Conservation (phyloP, 2,888 invertebrate species). For the Mellilla xanthometata region DNA sequence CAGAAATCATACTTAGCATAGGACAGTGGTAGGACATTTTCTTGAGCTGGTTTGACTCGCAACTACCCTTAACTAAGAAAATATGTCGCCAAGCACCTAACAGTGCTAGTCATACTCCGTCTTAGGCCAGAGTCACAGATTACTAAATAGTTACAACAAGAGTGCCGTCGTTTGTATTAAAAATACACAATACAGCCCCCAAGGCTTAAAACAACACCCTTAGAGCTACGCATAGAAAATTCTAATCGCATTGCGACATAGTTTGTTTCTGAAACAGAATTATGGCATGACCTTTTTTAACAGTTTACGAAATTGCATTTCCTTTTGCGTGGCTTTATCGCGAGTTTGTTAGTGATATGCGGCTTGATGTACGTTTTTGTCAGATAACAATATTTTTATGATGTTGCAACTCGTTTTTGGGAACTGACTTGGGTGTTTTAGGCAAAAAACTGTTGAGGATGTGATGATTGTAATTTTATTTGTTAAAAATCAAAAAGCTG, state of each 20-base stretch:
- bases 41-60: too few species aligned
- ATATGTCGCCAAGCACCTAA: too few species aligned
- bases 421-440: not conserved
- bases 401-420: not conserved
- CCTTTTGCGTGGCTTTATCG: constrained; percentile 5
- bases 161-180: too few species aligned
- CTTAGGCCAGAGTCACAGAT: too few species aligned
- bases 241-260: constrained; percentile 4
- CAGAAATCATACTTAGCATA: too few species aligned
- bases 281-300: constrained; percentile 6
- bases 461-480: too few species aligned
- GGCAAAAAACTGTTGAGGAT: too few species aligned
- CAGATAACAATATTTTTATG: constrained; percentile 6
- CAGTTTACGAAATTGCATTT: constrained; percentile 8
- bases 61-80: too few species aligned
- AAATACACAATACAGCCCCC: not conserved
- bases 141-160: too few species aligned
- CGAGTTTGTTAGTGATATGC: constrained; percentile 1
- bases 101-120: too few species aligned
- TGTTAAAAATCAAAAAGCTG: too few species aligned
- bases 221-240: not conserved
- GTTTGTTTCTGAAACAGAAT: constrained; percentile 8
- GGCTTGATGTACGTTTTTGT: not conserved
- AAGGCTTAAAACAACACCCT: not conserved
- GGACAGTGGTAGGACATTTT: too few species aligned